A percentile compares a stretch with the other conserved stretches of the same genome.
These are phyloP conservation scores for Norana najaformis DNA, from an alignment of 2,888 invertebrate species.

Conservation along the genomic window DNA sequence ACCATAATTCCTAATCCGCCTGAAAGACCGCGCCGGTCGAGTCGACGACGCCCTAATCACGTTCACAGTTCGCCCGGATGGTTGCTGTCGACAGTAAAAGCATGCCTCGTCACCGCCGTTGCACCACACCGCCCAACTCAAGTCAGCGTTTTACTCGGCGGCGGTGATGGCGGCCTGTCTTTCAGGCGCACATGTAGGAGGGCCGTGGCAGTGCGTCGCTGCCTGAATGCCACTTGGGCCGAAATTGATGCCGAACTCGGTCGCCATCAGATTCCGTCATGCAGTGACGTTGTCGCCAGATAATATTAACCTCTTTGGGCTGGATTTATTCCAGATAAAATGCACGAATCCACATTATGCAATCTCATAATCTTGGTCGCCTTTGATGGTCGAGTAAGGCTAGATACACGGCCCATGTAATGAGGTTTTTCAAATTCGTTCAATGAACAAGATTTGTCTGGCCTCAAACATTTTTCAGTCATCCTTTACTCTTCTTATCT, in stretches of 20 bases:
- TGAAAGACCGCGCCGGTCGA: not conserved
- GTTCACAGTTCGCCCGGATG: not conserved
- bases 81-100: not conserved
- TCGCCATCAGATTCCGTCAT: not conserved
- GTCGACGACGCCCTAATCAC: not conserved
- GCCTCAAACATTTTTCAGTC: not conserved
- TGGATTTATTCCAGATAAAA: slow-evolving; percentile 7
- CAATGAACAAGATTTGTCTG: not conserved
- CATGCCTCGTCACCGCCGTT: not conserved
- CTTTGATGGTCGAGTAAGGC: not conserved
- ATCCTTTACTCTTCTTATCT: not conserved
- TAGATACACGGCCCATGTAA: not conserved
- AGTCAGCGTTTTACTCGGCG: not conserved
- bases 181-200: not conserved
- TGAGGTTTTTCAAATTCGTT: not conserved
- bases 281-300: not conserved
- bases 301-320: not conserved
- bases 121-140: not conserved
- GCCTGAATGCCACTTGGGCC: not conserved
- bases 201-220: not conserved
- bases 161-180: not conserved
- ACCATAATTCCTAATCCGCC: not conserved
- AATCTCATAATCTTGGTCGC: not conserved
- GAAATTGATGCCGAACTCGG: not conserved
- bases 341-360: not conserved